A percentile compares a stretch with the other conserved stretches of the same genome.
Evolutionary conservation across 2,888 invertebrate species (phyloP).

Genomic region (Pterobdella sp.): DNA sequence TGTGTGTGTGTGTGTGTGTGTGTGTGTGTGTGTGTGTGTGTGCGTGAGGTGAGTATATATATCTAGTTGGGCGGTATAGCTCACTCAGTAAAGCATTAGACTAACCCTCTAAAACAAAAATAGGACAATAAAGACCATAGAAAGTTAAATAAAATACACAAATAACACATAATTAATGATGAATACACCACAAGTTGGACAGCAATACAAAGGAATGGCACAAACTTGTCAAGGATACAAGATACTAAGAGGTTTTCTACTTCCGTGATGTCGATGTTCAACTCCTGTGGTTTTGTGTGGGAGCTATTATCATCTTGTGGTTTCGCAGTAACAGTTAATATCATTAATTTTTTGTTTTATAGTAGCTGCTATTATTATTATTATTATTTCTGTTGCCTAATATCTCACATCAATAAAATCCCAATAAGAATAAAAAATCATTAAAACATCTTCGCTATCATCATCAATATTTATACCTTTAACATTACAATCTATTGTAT

Average conservation of each 20-base stretch:
- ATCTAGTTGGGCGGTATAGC: no score
- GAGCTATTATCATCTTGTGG: no score
- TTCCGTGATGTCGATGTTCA: conserved; percentile 59
- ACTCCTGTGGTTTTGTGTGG: conserved; percentile 45
- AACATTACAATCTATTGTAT: no score
- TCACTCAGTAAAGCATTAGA: no score
- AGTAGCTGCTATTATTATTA: neutral
- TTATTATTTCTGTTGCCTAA: neutral
- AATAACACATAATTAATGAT: no score
- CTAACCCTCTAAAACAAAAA: no score
- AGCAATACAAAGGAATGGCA: conserved; percentile 39
- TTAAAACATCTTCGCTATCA: neutral
- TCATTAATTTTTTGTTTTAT: neutral
- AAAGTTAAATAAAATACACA: no score
- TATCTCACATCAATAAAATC: neutral
- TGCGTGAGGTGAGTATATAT: no score
- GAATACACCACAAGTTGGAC: neutral
- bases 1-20: no score
- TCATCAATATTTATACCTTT: neutral
- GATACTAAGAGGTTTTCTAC: conserved; percentile 92
- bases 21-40: no score
- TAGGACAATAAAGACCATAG: no score
- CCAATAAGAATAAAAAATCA: neutral
- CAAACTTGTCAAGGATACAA: conserved; percentile 91
- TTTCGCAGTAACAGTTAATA: no score